Percentiles rank a stretch among this genome's conserved stretches.
These are phyloP conservation scores for Psammodynastes pulverulentus DNA, from an alignment of 2,113 vertebrate genomes.

Conservation along the genomic window DNA sequence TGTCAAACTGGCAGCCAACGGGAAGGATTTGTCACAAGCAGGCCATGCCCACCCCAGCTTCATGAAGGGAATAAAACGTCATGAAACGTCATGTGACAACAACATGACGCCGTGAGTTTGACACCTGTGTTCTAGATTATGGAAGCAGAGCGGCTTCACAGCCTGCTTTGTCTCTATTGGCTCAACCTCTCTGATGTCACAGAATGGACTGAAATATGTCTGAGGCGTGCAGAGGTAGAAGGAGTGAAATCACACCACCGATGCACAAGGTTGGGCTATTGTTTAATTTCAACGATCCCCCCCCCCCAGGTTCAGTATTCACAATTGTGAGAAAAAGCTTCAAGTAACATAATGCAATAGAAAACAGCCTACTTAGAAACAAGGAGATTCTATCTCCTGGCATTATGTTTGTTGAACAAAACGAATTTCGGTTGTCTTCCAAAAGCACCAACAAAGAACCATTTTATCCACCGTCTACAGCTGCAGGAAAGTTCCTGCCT, in stretches of 20 bases:
- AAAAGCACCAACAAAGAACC: neutral
- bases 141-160: neutral
- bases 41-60: too few species aligned
- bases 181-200: slow-evolving; percentile 1
- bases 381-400: neutral
- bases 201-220: neutral
- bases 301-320: neutral
- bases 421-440: neutral
- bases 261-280: neutral
- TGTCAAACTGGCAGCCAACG: accelerated
- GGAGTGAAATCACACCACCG: neutral
- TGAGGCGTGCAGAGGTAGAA: neutral
- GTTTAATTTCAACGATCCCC: neutral
- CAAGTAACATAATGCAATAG: neutral
- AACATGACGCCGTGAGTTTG: too few species aligned
- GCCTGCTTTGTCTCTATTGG: neutral
- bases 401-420: neutral
- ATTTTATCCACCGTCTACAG: neutral
- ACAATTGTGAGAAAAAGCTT: neutral
- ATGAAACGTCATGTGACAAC: too few species aligned
- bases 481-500: neutral
- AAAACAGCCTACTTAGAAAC: neutral
- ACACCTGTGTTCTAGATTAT: neutral
- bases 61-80: too few species aligned
- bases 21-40: too few species aligned